These are phyloP conservation scores for Drosophila guanche DNA, from an alignment of 1,140 invertebrate species.

Conservation along the genomic window DNA sequence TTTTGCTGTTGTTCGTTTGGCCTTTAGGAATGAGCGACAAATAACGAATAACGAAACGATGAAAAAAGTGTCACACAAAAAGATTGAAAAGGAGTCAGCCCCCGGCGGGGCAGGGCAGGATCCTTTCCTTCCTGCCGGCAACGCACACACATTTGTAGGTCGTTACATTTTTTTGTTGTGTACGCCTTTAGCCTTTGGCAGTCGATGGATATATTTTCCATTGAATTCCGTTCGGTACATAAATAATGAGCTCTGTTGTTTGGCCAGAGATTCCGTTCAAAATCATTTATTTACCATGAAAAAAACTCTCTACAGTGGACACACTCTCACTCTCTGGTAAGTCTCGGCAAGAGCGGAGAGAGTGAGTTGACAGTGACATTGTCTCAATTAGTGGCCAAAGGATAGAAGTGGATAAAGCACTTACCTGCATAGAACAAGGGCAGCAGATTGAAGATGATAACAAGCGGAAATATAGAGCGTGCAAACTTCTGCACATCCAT, in stretches of 20 bases:
- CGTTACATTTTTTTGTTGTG: constrained; percentile 65
- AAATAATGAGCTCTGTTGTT: constrained; percentile 67
- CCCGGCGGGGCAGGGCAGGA: constrained; percentile 7
- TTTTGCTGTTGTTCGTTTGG: constrained; percentile 31
- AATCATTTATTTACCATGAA: constrained; percentile 45
- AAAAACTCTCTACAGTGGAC: constrained; percentile 20
- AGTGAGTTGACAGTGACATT: constrained; percentile 28
- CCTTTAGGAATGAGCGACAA: constrained; percentile 50
- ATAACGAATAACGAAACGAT: neutral
- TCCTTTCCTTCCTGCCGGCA: constrained; percentile 52
- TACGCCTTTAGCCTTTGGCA: constrained; percentile 40
- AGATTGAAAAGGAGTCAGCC: constrained; percentile 17
- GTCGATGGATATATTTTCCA: constrained; percentile 18
- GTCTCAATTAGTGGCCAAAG: constrained; percentile 22
- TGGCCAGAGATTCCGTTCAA: constrained; percentile 26
- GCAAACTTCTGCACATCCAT: constrained; percentile 78
- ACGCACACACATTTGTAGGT: constrained; percentile 62
- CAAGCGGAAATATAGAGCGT: constrained; percentile 77
- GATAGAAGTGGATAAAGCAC: constrained; percentile 33
- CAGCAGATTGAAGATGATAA: constrained; percentile 83
- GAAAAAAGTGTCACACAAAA: constrained; percentile 46
- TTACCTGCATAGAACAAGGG: constrained; percentile 83
- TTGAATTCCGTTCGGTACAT: constrained; percentile 43
- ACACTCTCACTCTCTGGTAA: neutral
- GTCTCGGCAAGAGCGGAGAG: neutral